Evolutionary conservation across 2,888 invertebrate genomes (phyloP).

Genomic region (Pyrochroa serraticornis): DNA sequence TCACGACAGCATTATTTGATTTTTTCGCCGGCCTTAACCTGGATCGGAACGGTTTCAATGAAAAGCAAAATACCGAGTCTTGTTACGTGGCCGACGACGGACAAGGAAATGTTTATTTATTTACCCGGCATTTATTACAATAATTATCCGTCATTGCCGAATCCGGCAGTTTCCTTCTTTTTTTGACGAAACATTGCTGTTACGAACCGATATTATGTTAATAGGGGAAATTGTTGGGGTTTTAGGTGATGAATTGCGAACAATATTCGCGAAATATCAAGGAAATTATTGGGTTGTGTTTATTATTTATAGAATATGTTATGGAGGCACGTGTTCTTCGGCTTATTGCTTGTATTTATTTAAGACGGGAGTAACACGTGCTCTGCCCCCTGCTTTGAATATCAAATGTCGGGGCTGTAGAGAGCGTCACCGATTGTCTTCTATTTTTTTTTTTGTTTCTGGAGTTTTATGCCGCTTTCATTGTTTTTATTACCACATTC

Average conservation of each 20-base stretch:
- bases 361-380: constrained; percentile 29
- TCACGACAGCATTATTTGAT: constrained; percentile 29
- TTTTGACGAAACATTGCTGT: background rate
- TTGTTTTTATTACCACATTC: constrained; percentile 3
- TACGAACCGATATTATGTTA: background rate
- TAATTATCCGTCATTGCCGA: too few species aligned
- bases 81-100: background rate
- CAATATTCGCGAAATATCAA: constrained; percentile 1
- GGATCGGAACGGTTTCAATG: constrained; percentile 38
- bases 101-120: constrained; percentile 4
- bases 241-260: background rate
- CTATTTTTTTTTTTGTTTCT: background rate
- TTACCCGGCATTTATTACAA: too few species aligned
- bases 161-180: too few species aligned
- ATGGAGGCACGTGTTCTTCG: constrained; percentile 25
- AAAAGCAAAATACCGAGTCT: constrained; percentile 5
- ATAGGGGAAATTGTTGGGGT: background rate
- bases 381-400: constrained; percentile 29
- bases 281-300: constrained; percentile 12
- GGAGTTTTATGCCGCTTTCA: background rate
- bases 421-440: too few species aligned
- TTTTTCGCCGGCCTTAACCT: constrained; percentile 41
- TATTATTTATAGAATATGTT: constrained; percentile 29
- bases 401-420: constrained; percentile 20
- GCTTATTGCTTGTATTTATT: constrained; percentile 28